A percentile compares a stretch with the other conserved stretches of the same genome.
These are phyloP conservation scores for Adelphocoris suturalis DNA, from an alignment of 2,888 invertebrate species.

Conservation along the genomic window DNA sequence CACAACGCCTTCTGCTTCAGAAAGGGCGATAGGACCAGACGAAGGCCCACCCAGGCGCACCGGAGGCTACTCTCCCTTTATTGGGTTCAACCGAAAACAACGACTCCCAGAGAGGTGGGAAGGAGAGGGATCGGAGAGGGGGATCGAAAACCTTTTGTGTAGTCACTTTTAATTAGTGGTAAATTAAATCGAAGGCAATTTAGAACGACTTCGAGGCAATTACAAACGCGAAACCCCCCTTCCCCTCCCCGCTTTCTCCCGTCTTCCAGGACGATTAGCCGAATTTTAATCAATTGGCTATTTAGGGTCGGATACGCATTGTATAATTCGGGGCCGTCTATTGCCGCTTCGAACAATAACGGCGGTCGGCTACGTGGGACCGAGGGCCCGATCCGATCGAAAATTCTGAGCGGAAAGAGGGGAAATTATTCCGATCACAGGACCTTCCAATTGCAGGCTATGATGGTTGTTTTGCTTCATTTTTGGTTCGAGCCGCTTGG, in stretches of 20 bases:
- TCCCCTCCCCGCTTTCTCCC: neutral
- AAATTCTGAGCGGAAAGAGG: neutral
- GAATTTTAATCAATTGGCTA: conserved; percentile 35
- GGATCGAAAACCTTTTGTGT: conserved; percentile 23
- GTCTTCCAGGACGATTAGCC: conserved; percentile 25
- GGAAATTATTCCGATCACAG: neutral
- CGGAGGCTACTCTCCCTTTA: conserved; percentile 3
- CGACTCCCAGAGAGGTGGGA: neutral
- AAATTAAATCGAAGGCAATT: conserved; percentile 42
- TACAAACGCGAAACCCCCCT: conserved; percentile 18
- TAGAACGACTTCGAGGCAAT: conserved; percentile 36
- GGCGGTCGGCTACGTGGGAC: neutral
- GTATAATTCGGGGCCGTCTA: conserved; percentile 1
- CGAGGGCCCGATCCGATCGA: neutral
- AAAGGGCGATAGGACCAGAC: neutral
- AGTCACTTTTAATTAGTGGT: conserved; percentile 39
- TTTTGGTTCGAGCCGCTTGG: neutral
- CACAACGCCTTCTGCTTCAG: neutral
- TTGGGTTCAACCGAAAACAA: conserved; percentile 39
- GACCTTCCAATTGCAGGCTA: neutral
- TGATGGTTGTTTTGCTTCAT: neutral
- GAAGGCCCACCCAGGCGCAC: conserved; percentile 20
- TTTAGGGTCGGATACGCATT: conserved; percentile 4
- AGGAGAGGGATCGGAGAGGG: neutral
- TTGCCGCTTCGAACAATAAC: conserved; percentile 4